These are phyloP conservation scores for Piscicola geometra DNA, from an alignment of 2,888 invertebrate species.

Conservation along the genomic window DNA sequence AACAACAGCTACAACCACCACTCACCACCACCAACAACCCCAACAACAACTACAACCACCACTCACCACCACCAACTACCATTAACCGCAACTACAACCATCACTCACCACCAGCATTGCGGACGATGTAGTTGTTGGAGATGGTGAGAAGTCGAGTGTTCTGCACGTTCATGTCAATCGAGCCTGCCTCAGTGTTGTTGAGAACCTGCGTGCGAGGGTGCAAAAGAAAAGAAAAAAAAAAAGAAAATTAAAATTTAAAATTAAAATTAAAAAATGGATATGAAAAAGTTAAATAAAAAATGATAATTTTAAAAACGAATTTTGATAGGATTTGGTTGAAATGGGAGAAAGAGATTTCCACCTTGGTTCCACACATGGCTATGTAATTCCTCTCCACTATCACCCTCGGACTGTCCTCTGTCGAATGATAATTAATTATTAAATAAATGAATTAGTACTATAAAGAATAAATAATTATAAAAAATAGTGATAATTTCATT, in stretches of 20 bases:
- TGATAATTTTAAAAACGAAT: too few species aligned
- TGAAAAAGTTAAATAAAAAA: too few species aligned
- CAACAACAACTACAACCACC: too few species aligned
- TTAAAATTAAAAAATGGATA: too few species aligned
- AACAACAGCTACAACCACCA: too few species aligned
- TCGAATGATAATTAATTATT: background rate
- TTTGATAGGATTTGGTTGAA: background rate
- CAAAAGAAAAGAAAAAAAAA: too few species aligned
- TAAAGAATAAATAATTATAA: background rate
- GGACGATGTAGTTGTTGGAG: slow-evolving; percentile 50
- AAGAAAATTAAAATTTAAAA: too few species aligned
- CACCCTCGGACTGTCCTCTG: slow-evolving; percentile 70
- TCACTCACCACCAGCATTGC: slow-evolving; percentile 33
- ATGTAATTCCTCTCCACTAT: slow-evolving; percentile 83
- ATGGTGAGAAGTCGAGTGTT: slow-evolving; percentile 70
- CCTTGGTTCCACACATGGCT: slow-evolving; percentile 74
- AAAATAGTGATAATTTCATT: too few species aligned
- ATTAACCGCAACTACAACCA: too few species aligned
- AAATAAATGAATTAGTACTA: background rate
- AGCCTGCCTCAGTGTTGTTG: slow-evolving; percentile 73
- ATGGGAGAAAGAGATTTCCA: background rate
- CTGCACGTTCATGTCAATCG: slow-evolving; percentile 59
- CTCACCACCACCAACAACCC: too few species aligned
- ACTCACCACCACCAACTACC: too few species aligned
- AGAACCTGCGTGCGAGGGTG: slow-evolving; percentile 62